Conservation (phyloP, 2,113 vertebrate genomes). For the Larimichthys crocea region DNA sequence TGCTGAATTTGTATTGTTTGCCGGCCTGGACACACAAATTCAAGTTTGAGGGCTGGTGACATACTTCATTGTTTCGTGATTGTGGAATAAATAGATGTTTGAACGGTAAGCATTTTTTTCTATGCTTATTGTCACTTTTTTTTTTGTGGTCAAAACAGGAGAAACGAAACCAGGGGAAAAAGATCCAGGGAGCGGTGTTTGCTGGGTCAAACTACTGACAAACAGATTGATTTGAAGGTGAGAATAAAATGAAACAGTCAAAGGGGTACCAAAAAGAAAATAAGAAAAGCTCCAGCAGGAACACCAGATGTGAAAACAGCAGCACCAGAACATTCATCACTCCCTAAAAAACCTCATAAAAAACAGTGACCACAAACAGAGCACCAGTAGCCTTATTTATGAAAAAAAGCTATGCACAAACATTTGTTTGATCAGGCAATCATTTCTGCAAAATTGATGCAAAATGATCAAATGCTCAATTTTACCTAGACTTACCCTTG, state of each 20-base stretch:
- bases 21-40: constrained; percentile 30
- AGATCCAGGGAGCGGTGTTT: constrained; percentile 6
- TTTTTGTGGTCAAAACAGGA: constrained; percentile 34
- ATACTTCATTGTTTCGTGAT: constrained; percentile 15
- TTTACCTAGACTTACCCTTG: neutral
- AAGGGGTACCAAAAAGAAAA: neutral
- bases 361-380: neutral
- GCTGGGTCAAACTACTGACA: constrained; percentile 1
- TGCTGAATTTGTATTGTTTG: no score
- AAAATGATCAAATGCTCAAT: neutral
- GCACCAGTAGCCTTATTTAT: neutral
- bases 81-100: constrained; percentile 55
- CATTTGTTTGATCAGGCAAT: neutral
- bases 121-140: constrained; percentile 17
- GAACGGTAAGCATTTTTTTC: constrained; percentile 29
- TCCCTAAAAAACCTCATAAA: neutral
- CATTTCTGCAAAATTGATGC: no score
- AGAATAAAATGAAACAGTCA: neutral
- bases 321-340: neutral
- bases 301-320: neutral
- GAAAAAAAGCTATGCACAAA: neutral
- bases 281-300: neutral
- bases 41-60: constrained; percentile 22
- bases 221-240: constrained; percentile 2
- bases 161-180: neutral